Conservation (phyloP, 2,797 vertebrate genomes). For the Muraenolepis orangiensis region DNA sequence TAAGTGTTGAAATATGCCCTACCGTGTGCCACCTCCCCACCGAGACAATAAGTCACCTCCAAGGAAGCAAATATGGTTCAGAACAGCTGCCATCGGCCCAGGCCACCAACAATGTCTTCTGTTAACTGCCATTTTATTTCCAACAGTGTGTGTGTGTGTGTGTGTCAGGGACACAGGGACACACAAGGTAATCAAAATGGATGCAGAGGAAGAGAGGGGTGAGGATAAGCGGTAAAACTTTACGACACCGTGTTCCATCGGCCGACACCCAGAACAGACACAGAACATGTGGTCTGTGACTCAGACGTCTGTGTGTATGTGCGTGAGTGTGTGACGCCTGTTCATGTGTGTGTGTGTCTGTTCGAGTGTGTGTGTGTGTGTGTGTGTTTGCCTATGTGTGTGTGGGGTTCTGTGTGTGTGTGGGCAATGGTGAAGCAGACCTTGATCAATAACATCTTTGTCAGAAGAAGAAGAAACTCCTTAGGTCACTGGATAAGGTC, state of each 20-base stretch:
- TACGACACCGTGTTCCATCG: constrained; percentile 23
- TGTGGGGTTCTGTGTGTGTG: neutral
- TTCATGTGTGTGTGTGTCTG: neutral
- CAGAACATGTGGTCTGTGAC: neutral
- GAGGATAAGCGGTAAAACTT: constrained; percentile 56
- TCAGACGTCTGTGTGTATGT: neutral
- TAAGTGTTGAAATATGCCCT: constrained; percentile 25
- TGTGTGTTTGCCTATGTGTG: neutral
- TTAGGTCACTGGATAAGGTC: constrained; percentile 35
- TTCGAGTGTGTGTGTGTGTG: neutral
- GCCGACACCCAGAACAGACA: no score
- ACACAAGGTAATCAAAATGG: constrained; percentile 48
- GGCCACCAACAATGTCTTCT: neutral
- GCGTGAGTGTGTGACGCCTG: neutral
- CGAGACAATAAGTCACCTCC: constrained; percentile 39
- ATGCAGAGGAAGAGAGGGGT: constrained; percentile 49
- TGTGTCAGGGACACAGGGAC: constrained; percentile 41
- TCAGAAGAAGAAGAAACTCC: constrained; percentile 25
- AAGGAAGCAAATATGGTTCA: constrained; percentile 34
- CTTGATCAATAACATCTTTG: constrained; percentile 67
- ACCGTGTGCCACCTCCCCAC: constrained; percentile 8
- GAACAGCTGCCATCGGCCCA: neutral
- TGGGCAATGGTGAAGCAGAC: constrained; percentile 25
- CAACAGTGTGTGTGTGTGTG: constrained; percentile 33
- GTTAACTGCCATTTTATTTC: neutral